Percentiles rank a stretch among this genome's conserved stretches.
These are phyloP conservation scores for Criorhina ranunculi DNA, from an alignment of 2,888 invertebrate species.

Conservation along the genomic window DNA sequence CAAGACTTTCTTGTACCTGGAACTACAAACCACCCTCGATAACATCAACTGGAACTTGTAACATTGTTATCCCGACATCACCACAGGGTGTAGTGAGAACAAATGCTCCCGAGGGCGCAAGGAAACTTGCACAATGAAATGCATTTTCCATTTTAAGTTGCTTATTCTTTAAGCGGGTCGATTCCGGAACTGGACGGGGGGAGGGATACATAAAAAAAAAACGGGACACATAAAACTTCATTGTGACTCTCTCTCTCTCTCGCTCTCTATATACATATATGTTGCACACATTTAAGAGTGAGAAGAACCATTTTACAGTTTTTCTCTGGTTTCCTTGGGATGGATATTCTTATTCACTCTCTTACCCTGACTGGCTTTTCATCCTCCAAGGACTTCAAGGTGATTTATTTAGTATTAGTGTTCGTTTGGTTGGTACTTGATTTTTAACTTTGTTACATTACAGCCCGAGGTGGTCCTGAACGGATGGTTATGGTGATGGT, in stretches of 20 bases:
- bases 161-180: conserved; percentile 7
- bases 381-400: conserved; percentile 55
- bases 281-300: conserved; percentile 60
- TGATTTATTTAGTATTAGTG: conserved; percentile 75
- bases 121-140: conserved; percentile 46
- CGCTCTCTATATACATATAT: no score
- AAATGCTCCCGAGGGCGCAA: background rate
- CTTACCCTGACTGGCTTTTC: conserved; percentile 32
- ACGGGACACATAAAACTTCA: conserved; percentile 29
- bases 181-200: background rate
- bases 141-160: conserved; percentile 48
- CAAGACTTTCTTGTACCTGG: conserved; percentile 18
- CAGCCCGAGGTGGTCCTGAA: conserved; percentile 23
- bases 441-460: conserved; percentile 72
- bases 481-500: no score
- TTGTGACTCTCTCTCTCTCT: conserved; percentile 29
- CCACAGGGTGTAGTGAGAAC: background rate
- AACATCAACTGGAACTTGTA: conserved; percentile 39
- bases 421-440: conserved; percentile 63
- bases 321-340: conserved; percentile 3
- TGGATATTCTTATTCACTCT: conserved; percentile 12
- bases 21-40: conserved; percentile 21
- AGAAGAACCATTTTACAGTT: conserved; percentile 36
- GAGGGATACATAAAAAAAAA: background rate
- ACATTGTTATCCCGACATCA: conserved; percentile 46